A percentile compares a stretch with the other conserved stretches of the same genome.
Conservation (phyloP, 2,113 vertebrate genomes). For the Ammodytes marinus region DNA sequence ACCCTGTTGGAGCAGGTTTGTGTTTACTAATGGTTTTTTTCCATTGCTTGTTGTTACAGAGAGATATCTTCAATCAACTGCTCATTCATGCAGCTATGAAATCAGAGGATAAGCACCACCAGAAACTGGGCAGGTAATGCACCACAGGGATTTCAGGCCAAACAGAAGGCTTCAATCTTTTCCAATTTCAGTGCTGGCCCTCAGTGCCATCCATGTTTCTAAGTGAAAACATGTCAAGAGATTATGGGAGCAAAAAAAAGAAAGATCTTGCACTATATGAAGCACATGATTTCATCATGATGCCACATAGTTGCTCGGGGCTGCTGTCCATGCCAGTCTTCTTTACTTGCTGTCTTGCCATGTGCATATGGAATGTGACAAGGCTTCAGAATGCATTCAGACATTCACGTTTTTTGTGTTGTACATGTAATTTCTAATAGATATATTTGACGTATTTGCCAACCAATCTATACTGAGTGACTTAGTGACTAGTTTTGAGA, state of each 20-base stretch:
- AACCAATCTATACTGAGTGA: too few relatives aligned
- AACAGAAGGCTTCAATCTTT: background rate
- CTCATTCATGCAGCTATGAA: slow-evolving; percentile 92
- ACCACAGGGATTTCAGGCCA: background rate
- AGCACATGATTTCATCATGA: slow-evolving; percentile 28
- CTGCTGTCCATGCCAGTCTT: background rate
- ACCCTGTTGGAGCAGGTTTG: background rate
- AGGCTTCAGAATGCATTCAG: too few relatives aligned
- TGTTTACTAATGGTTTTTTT: slow-evolving; percentile 47
- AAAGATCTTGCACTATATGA: slow-evolving; percentile 11
- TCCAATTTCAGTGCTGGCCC: background rate
- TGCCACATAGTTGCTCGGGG: background rate
- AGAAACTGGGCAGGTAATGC: slow-evolving; percentile 89
- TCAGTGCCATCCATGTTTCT: background rate
- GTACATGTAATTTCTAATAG: too few relatives aligned
- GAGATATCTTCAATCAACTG: slow-evolving; percentile 93
- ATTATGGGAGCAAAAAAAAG: background rate
- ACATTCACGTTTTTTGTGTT: too few relatives aligned
- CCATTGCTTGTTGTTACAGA: slow-evolving; percentile 82
- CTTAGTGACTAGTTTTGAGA: too few relatives aligned
- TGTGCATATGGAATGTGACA: background rate
- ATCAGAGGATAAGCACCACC: slow-evolving; percentile 85
- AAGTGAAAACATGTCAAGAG: background rate
- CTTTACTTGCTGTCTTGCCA: background rate
- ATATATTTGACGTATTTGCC: too few relatives aligned